These are phyloP conservation scores for Chondrilla cf. caribensis DNA, from an alignment of 37 sponge, comb jelly and placozoan genomes.

Conservation along the genomic window DNA sequence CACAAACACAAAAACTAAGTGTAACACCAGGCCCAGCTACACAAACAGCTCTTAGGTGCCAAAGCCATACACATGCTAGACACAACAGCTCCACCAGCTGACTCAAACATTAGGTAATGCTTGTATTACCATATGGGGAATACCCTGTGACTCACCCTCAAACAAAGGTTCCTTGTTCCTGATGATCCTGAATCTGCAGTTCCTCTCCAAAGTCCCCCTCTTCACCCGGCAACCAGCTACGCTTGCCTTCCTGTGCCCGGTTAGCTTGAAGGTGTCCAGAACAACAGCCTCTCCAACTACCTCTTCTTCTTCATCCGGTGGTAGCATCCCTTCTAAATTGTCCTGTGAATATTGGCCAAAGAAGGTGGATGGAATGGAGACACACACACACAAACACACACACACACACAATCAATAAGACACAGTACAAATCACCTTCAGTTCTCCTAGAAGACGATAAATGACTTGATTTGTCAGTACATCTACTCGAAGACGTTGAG, in stretches of 20 bases:
- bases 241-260: conserved; percentile 30
- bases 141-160: conserved; percentile 12
- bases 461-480: conserved; percentile 65
- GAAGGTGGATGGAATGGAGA: background rate
- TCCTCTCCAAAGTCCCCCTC: conserved; percentile 42
- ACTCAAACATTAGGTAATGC: too few relatives aligned
- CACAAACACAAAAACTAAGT: background rate
- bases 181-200: conserved; percentile 39
- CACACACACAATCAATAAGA: background rate
- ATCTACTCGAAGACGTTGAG: conserved; percentile 30
- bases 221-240: conserved; percentile 78
- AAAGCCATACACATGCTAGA: background rate
- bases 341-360: too few relatives aligned
- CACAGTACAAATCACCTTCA: conserved; percentile 50
- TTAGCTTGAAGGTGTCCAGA: conserved; percentile 59
- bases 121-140: too few relatives aligned
- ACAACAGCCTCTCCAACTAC: conserved; percentile 75
- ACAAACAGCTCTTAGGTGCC: background rate
- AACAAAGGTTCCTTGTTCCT: conserved; percentile 33
- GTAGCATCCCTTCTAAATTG: conserved; percentile 40
- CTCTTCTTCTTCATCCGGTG: conserved; percentile 53
- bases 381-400: background rate
- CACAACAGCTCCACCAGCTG: background rate
- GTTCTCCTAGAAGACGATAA: conserved; percentile 65
- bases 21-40: background rate